Base-by-base conservation (phyloP, 1,140 invertebrate genomes). In the Brachionus paranguensis region DNA sequence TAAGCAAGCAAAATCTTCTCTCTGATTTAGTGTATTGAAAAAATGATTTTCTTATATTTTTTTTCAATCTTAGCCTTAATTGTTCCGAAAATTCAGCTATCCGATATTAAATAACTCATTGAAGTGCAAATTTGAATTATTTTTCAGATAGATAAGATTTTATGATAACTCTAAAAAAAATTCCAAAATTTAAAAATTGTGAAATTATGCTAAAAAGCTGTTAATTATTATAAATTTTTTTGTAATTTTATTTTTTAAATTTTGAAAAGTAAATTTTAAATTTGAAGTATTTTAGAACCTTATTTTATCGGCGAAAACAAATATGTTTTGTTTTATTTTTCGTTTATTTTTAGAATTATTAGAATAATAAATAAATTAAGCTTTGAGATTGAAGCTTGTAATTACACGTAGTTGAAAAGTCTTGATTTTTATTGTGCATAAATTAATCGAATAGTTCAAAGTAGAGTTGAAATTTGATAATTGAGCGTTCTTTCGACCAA, bases 191-290 rank as follows among this genome's bases (percentile, higher is more conserved):
- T 68, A 33, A 33, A 33, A 68, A 68, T n/a, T 33, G 24, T 7
- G 33, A 68, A 68, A 68, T 68, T 68, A 68, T 68, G 65, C 65
- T 68, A 68, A 68, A 68, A 33, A 33, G 65, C 65, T 68, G 65
- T 68, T 33, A 68, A 68, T 68, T 68, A 68, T 68, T 68, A 68
- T 68, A 33, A 68, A 68, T 14, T 68, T 37, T 37, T 68, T 68
- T 68, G 65, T 33, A 41, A 68, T 33, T 65, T 65, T 24, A 24
- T 8, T 65, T 65, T 65, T 65, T 29, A 17, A 65, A 27, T 17
- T 65, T 33, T 8, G 27, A 68, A 41, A 68, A 68, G n/a, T 33
- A 68, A 68, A 37, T 68, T 68, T 68, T 7, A 68, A 68, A 14
- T 33, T 37, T 68, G 10, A 41, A 68, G 65, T 14, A 60, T 60